phyloP scores from a whole-genome alignment of 2,113 vertebrate species.

The Oryzias celebensis region DNA sequence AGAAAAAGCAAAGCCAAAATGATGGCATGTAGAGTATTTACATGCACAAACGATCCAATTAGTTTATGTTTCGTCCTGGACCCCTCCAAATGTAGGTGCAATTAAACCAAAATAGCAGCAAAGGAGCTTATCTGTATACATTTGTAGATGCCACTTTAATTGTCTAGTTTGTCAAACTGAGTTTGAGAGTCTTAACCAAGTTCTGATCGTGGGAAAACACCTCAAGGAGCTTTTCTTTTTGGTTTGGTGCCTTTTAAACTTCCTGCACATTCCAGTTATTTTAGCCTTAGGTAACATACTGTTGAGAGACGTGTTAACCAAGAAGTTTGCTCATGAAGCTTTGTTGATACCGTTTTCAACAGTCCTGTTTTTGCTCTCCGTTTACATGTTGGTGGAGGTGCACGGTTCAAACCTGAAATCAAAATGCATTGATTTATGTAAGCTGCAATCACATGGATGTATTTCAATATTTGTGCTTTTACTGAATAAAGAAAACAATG shows the following conservation, averaged over 20 bases:
- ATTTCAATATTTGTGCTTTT: conserved; percentile 32
- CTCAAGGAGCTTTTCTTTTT: conserved; percentile 10
- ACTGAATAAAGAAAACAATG: conserved; percentile 34
- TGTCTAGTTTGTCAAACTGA: conserved; percentile 10
- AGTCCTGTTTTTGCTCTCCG: not conserved
- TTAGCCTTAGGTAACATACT: conserved; percentile 17
- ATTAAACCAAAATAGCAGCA: too few relatives aligned
- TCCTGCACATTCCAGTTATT: conserved; percentile 45
- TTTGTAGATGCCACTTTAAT: not conserved
- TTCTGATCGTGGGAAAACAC: conserved; percentile 50
- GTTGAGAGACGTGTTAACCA: conserved; percentile 18
- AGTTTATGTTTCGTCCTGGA: too few relatives aligned
- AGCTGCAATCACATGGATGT: not conserved
- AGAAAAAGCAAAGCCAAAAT: too few relatives aligned
- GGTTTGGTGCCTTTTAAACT: conserved; percentile 31
- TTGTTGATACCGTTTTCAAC: not conserved
- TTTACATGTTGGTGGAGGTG: not conserved
- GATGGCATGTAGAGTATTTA: too few relatives aligned
- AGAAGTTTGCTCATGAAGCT: conserved; percentile 1
- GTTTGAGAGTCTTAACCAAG: conserved; percentile 2
- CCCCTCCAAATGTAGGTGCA: too few relatives aligned
- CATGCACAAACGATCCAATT: too few relatives aligned
- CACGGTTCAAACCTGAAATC: not conserved
- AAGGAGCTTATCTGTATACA: too few relatives aligned
- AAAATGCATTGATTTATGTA: conserved; percentile 1